Evolutionary conservation across 2,888 invertebrate genomes (phyloP).

Genomic region (Apodemia hepburni): DNA sequence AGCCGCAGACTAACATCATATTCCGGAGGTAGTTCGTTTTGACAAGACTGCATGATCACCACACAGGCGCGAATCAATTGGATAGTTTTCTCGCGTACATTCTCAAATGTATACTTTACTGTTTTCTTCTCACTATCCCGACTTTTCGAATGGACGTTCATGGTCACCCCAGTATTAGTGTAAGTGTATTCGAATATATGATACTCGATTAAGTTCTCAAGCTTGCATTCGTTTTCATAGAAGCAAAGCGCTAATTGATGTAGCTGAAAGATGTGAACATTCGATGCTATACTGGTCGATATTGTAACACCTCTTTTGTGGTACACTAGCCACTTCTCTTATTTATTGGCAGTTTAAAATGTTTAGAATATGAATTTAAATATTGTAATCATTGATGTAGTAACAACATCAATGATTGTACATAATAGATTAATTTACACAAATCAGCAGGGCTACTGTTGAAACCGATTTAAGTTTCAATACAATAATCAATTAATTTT

Average conservation of each 20-base stretch:
- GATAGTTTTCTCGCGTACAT: slow-evolving; percentile 44
- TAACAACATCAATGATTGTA: no score
- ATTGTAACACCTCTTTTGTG: no score
- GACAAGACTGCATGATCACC: slow-evolving; percentile 42
- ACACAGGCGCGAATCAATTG: slow-evolving; percentile 46
- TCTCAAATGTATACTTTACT: slow-evolving; percentile 44
- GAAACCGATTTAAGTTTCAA: no score
- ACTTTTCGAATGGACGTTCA: slow-evolving; percentile 45
- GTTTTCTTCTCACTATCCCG: slow-evolving; percentile 33
- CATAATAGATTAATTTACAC: no score
- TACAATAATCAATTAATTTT: no score
- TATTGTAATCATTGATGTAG: no score
- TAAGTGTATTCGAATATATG: slow-evolving; percentile 59
- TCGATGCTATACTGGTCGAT: no score
- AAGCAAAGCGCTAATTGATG: slow-evolving; percentile 61
- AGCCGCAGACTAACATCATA: slow-evolving; percentile 54
- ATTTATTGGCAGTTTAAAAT: no score
- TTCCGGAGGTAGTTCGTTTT: slow-evolving; percentile 37
- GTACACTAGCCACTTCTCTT: no score
- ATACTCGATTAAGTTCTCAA: slow-evolving; percentile 58
- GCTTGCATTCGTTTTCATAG: slow-evolving; percentile 51
- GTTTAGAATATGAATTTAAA: no score
- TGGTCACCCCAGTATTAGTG: slow-evolving; percentile 41
- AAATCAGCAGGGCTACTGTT: no score
- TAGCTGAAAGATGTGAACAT: slow-evolving; percentile 42